Conservation (phyloP, 2,797 vertebrate species). For the Chiloscyllium punctatum region DNA sequence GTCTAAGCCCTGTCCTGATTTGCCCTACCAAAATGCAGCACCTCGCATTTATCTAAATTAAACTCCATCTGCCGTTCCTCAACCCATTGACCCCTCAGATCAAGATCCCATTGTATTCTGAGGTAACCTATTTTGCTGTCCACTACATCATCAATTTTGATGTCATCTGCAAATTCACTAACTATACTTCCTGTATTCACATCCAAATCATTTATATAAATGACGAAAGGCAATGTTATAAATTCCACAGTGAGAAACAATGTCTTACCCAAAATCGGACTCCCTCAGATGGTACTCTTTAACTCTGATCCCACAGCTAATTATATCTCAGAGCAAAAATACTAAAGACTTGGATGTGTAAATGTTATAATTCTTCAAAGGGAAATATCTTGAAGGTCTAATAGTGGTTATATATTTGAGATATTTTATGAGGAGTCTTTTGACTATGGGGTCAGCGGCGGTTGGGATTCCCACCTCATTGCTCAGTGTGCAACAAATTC, state of each 20-base stretch:
- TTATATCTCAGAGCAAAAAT: neutral
- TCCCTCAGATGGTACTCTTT: neutral
- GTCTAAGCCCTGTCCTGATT: too few species aligned
- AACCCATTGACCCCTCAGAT: too few species aligned
- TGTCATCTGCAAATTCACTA: too few species aligned
- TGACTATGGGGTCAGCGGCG: neutral
- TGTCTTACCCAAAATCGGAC: neutral
- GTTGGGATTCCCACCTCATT: neutral
- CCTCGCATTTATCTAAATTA: too few species aligned
- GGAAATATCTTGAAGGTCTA: neutral
- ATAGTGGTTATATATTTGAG: neutral
- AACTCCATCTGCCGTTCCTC: too few species aligned
- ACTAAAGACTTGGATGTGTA: neutral
- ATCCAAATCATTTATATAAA: too few species aligned
- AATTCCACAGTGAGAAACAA: neutral
- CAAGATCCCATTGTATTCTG: too few species aligned
- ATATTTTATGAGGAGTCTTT: neutral
- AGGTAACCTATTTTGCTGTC: too few species aligned
- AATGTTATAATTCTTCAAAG: neutral
- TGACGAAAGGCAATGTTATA: too few species aligned
- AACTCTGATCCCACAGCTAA: neutral
- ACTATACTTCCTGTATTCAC: too few species aligned
- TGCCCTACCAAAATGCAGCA: too few species aligned
- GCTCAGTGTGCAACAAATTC: neutral
- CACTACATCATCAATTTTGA: too few species aligned